Conservation (phyloP, 2,888 invertebrate species). For the Mactromeris polynyma region DNA sequence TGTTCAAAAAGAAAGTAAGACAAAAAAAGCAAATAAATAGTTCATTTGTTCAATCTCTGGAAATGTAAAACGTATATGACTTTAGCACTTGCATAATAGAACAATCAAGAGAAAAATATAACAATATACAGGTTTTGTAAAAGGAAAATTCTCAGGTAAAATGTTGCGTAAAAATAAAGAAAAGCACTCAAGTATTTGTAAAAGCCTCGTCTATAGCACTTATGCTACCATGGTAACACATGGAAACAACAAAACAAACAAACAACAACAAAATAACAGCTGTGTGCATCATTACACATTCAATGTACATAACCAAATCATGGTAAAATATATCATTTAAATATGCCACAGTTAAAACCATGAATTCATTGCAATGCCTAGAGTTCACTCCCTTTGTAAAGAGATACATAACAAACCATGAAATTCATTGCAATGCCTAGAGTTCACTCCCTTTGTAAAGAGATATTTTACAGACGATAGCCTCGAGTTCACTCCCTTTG, state of each 20-base stretch:
- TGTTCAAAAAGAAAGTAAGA: not conserved
- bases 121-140: not conserved
- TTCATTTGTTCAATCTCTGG: not conserved
- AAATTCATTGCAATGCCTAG: too few species aligned
- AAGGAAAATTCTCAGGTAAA: not conserved
- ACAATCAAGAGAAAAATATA: not conserved
- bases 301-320: not conserved
- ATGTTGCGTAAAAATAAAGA: constrained; percentile 5
- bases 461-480: not conserved
- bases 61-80: not conserved
- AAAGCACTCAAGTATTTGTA: constrained; percentile 9
- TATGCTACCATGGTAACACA: not conserved
- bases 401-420: too few species aligned
- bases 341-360: too few species aligned
- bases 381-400: too few species aligned
- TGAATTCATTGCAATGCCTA: too few species aligned
- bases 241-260: not conserved
- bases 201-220: not conserved
- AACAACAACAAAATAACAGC: constrained; percentile 15
- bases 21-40: not conserved
- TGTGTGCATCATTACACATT: not conserved
- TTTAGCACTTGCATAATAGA: not conserved
- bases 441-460: not conserved
- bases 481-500: too few species aligned
- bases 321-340: too few species aligned